Base-by-base conservation (phyloP, 2,113 vertebrate genomes). In the Puffinus mauretanicus region DNA sequence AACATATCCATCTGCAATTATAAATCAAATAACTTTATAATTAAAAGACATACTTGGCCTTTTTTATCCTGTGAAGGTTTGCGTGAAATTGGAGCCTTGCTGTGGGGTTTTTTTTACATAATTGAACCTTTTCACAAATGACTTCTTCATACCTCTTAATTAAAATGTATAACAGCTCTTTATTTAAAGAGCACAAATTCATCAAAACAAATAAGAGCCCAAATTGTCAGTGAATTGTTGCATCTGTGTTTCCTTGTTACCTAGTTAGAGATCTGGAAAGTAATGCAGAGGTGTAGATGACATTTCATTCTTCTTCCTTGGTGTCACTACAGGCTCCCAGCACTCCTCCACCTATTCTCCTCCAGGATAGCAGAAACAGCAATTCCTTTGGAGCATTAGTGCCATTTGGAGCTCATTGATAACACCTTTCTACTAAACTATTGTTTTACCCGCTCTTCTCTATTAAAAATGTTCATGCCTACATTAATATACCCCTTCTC, bases 121-220 rank as follows among this genome's bases (percentile, higher is more conserved):
- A 94, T 70, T 94, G 81, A 86, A 86, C 72, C 30, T 95, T 94
- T 96, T 81, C 7, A 11, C 25, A 91, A 96, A 94, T 94, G 26
- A 87, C 62, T 96, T 82, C 72, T 91, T 92, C 79, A 60, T 93
- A 70, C 40, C 49, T 94, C 62, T 95, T 92, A 96, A 94, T 97
- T 92, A 96, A 95, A 96, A 89, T 47, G 21, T 81, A 13, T 69
- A 93, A 70, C 38, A 83, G 51, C 58, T 82, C 87, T 93, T 88
- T 77, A 40, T 57, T 57, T 94, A 95, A 93, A 91, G 51, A 90
- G 60, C 22, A 80, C 32, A 77, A 79, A 96, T 91, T 82, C 38
- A 49, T 92, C 72, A 73, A 91, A 94, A 94, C 69, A 84, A 93
- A 11, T 47, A 95, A 64, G 78, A 94, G 44, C 34, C 55, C 25